A percentile compares a stretch with the other conserved stretches of the same genome.
These are phyloP conservation scores for Microplitis mediator DNA, from an alignment of 1,140 invertebrate genomes.

Conservation along the genomic window DNA sequence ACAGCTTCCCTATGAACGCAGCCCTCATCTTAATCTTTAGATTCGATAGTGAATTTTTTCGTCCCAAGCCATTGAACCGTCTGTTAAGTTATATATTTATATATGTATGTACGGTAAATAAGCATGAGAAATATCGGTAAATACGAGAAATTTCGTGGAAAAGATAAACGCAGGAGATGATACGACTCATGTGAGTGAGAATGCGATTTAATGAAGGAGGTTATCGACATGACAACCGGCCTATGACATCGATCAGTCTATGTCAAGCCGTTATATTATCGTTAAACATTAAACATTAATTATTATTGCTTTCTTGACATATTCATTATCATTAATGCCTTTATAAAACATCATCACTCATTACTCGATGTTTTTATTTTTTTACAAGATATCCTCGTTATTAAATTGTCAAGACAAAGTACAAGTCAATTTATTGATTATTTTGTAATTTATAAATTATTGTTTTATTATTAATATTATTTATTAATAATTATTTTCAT, in stretches of 20 bases:
- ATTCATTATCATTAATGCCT: conserved; percentile 35
- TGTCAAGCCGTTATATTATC: conserved; percentile 55
- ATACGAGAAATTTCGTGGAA: conserved; percentile 45
- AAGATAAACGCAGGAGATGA: conserved; percentile 42
- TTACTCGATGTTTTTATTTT: not conserved
- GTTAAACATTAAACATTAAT: conserved; percentile 54
- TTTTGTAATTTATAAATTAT: too few species aligned
- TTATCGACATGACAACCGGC: conserved; percentile 57
- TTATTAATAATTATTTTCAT: too few species aligned
- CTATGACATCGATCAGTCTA: conserved; percentile 63
- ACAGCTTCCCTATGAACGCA: too few species aligned
- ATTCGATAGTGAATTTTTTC: too few species aligned
- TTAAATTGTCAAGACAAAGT: too few species aligned
- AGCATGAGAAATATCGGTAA: conserved; percentile 27
- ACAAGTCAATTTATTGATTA: too few species aligned
- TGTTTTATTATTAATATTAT: too few species aligned
- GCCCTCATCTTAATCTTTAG: too few species aligned
- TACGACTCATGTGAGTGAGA: not conserved
- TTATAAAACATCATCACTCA: not conserved
- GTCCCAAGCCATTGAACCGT: too few species aligned
- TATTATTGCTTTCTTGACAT: conserved; percentile 62
- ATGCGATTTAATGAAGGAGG: conserved; percentile 54
- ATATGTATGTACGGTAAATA: not conserved
- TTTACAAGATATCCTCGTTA: not conserved
- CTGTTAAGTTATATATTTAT: too few species aligned